Evolutionary conservation across 2,888 invertebrate genomes (phyloP).

Genomic region (Gnatocerus cornutus): DNA sequence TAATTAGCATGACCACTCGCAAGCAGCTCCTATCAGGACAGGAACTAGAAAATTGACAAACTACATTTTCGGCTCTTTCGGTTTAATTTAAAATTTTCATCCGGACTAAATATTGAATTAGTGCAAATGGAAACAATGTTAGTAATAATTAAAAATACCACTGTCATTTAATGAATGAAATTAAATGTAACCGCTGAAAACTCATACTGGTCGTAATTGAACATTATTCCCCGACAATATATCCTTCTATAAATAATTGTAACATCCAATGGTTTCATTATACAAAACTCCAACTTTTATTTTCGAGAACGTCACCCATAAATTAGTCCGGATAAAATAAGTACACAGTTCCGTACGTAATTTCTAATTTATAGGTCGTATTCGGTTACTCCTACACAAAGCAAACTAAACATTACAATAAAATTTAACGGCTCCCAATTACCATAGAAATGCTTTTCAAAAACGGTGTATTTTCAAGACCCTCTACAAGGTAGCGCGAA

Average conservation of each 20-base stretch:
- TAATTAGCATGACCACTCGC: background rate
- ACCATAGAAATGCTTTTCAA: conserved; percentile 39
- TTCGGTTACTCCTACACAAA: conserved; percentile 45
- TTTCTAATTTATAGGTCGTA: conserved; percentile 47
- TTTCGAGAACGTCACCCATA: conserved; percentile 14
- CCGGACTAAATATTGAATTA: background rate
- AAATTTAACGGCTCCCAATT: conserved; percentile 45
- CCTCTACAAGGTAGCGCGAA: conserved; percentile 5
- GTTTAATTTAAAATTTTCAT: background rate
- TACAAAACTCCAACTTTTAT: conserved; percentile 27
- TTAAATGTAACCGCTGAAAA: background rate
- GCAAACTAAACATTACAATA: conserved; percentile 42
- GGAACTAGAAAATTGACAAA: no score
- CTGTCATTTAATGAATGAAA: background rate
- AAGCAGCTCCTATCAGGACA: background rate
- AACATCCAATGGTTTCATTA: conserved; percentile 27
- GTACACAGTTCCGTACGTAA: conserved; percentile 31
- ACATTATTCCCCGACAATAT: conserved; percentile 12
- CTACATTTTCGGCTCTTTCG: no score
- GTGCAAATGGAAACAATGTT: background rate
- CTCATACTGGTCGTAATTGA: background rate
- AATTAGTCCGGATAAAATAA: conserved; percentile 32
- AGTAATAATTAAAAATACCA: background rate
- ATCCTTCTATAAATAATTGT: conserved; percentile 25
- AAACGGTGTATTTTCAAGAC: conserved; percentile 19